These are phyloP conservation scores for Nothobranchius furzeri DNA, from an alignment of 2,113 vertebrate genomes.

Conservation along the genomic window DNA sequence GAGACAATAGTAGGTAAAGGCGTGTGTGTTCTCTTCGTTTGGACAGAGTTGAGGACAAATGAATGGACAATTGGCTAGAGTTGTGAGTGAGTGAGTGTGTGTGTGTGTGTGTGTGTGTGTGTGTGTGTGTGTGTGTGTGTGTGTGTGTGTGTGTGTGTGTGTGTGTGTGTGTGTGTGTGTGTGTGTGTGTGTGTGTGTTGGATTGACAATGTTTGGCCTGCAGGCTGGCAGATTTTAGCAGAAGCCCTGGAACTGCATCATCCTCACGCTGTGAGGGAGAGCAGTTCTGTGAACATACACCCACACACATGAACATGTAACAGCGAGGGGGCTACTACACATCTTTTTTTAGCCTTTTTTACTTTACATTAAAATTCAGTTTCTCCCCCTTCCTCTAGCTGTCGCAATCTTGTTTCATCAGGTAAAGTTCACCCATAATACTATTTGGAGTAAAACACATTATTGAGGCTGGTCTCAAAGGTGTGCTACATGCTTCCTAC, in stretches of 20 bases:
- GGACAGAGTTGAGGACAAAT: constrained; percentile 6
- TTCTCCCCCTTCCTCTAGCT: background rate
- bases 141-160: constrained; percentile 13
- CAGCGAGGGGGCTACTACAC: constrained; percentile 34
- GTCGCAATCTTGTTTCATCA: background rate
- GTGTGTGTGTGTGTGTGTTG: constrained; percentile 8
- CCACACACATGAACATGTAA: constrained; percentile 24
- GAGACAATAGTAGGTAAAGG: background rate
- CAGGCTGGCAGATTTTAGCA: constrained; percentile 43
- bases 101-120: background rate
- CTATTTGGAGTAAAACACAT: background rate
- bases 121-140: constrained; percentile 9
- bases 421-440: background rate
- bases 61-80: background rate
- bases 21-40: constrained; percentile 3
- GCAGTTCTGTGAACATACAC: constrained; percentile 32
- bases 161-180: background rate
- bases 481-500: background rate
- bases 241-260: constrained; percentile 45
- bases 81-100: constrained; percentile 8
- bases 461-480: background rate
- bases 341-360: constrained; percentile 7
- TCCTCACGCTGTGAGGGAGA: constrained; percentile 42
- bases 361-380: background rate
- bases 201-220: constrained; percentile 44